Percentiles rank a stretch among this genome's conserved stretches.
Evolutionary conservation across 2,888 invertebrate genomes (phyloP).

Genomic region (Bugulina stolonifera): DNA sequence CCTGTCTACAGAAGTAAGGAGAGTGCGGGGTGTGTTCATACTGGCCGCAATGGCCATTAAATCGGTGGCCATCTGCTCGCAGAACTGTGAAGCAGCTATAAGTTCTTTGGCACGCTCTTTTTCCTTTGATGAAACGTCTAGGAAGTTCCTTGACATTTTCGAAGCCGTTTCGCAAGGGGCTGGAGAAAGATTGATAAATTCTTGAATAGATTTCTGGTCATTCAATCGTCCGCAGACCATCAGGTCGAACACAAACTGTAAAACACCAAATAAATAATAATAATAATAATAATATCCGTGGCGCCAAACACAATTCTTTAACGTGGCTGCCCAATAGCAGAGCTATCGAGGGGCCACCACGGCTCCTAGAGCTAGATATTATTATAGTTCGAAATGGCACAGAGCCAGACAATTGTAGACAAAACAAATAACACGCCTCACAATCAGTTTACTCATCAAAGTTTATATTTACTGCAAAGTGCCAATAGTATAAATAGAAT

Average conservation of each 20-base stretch:
- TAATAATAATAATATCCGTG: no score
- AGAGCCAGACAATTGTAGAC: no score
- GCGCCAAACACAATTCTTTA: no score
- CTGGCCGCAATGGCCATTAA: constrained; percentile 86
- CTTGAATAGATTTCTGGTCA: constrained; percentile 91
- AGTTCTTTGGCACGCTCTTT: constrained; percentile 97
- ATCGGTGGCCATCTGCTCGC: constrained; percentile 96
- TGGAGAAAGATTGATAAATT: constrained; percentile 96
- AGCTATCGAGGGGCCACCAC: no score
- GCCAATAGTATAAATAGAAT: no score
- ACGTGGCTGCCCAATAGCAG: no score
- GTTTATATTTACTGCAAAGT: no score
- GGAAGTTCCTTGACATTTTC: constrained; percentile 73
- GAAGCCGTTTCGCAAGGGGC: constrained; percentile 98
- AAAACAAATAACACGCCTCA: no score
- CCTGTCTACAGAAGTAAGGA: constrained; percentile 89
- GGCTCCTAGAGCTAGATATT: no score
- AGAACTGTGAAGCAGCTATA: constrained; percentile 88
- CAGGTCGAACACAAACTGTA: constrained; percentile 86
- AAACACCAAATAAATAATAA: constrained; percentile 31
- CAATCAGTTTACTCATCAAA: no score
- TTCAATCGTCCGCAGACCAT: constrained; percentile 91
- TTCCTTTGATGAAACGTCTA: constrained; percentile 82
- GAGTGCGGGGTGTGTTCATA: constrained; percentile 85
- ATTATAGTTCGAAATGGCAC: no score